Conservation (phyloP, 2,797 vertebrate species). For the Onychomys torridus region DNA sequence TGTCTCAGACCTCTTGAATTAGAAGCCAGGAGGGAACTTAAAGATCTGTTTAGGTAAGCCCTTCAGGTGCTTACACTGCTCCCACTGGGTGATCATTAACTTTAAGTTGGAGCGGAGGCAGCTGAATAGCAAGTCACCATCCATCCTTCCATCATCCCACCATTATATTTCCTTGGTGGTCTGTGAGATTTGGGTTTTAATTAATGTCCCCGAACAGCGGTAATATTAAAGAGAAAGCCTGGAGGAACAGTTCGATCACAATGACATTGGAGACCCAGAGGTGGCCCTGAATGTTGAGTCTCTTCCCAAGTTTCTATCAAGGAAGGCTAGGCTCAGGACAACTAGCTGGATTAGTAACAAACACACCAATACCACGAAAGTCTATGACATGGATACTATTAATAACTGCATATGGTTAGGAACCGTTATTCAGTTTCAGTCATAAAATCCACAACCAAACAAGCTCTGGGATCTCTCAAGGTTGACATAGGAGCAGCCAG, state of each 20-base stretch:
- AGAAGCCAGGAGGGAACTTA: neutral
- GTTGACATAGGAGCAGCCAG: neutral
- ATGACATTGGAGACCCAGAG: neutral
- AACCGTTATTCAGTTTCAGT: neutral
- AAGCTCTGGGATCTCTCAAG: neutral
- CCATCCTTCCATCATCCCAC: neutral
- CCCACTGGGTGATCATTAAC: neutral
- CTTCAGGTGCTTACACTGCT: neutral
- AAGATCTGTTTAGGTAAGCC: neutral
- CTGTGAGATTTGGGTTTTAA: neutral
- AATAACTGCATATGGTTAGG: neutral
- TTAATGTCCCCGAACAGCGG: neutral
- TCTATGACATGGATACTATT: neutral
- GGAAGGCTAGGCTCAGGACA: no score
- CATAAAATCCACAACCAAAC: conserved; percentile 8
- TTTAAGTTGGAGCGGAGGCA: neutral
- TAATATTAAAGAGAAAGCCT: neutral
- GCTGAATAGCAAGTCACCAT: neutral
- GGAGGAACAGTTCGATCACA: neutral
- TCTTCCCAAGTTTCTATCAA: neutral
- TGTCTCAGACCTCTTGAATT: neutral
- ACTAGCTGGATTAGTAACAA: neutral
- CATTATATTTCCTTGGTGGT: neutral
- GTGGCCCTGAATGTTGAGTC: neutral
- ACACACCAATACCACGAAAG: neutral